Evolutionary conservation across 1,140 invertebrate species (phyloP).

Genomic region (Hyles euphorbiae): DNA sequence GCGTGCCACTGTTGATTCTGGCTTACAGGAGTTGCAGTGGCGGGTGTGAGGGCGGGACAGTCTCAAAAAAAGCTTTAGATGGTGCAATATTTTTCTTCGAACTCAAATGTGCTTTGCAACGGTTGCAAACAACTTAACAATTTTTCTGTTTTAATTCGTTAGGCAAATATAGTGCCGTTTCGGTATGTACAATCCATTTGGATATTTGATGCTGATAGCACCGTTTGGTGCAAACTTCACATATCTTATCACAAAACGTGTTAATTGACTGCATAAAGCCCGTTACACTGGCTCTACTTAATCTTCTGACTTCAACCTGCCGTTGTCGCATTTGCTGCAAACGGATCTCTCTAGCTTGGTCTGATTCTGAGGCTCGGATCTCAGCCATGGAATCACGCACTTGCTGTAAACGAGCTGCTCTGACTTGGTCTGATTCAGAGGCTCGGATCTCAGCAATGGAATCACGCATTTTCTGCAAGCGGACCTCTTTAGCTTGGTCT

Average conservation of each 20-base stretch:
- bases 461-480: slow-evolving; percentile 4
- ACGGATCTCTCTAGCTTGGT: slow-evolving; percentile 13
- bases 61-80: too few species aligned
- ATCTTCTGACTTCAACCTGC: slow-evolving; percentile 13
- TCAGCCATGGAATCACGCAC: slow-evolving; percentile 5
- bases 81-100: too few species aligned
- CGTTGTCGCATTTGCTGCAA: slow-evolving; percentile 21
- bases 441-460: slow-evolving; percentile 1
- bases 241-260: slow-evolving; percentile 21
- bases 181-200: slow-evolving; percentile 8
- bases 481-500: slow-evolving; percentile 4
- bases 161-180: slow-evolving; percentile 13
- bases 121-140: too few species aligned
- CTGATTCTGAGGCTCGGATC: slow-evolving; percentile 15
- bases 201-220: slow-evolving; percentile 22
- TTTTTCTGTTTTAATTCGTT: too few species aligned
- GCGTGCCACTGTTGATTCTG: too few species aligned
- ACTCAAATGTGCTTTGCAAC: too few species aligned
- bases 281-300: slow-evolving; percentile 17
- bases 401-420: slow-evolving; percentile 10
- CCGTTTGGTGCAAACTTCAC: slow-evolving; percentile 19
- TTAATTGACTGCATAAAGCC: too few species aligned
- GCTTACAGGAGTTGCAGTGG: too few species aligned
- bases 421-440: slow-evolving; percentile 5
- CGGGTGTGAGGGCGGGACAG: too few species aligned